Base-by-base conservation (phyloP, 2,888 invertebrate genomes). In the Ophonus ardosiacus region DNA sequence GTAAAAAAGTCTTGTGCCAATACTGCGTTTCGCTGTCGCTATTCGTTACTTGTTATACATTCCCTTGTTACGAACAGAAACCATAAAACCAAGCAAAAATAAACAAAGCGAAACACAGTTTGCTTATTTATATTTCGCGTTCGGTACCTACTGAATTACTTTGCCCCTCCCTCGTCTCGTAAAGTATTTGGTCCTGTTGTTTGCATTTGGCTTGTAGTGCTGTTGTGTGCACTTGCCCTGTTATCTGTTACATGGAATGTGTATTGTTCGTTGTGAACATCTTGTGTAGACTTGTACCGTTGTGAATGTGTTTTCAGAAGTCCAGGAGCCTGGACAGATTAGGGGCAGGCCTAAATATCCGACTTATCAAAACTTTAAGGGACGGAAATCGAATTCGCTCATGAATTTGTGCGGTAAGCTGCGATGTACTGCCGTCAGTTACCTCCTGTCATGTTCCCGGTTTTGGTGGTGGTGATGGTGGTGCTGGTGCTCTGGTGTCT, bases 341-440 rank as follows among this genome's bases (percentile, higher is more conserved):
- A 95, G 95, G 93, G 95, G 95, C 94, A 94, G 95, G 93, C 94
- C 95, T 94, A 96, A 95, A 94, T 96, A 95, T 94, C 93, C 95
- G 92, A 95, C 95, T 94, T 95, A 95, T 95, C 95, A 95, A 95
- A 96, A 96, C 96, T 96, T 96, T 95, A 96, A 96, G 94, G 92
- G 93, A 90, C 96, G 97, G 95, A 97, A 97, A 94, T 97, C 97
- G 93, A 97, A 96, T 95, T 97, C 97, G 92, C 95, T 97, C 94
- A 97, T 97, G 97, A 97, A 97, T 95, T 94, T 97, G 94, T 97
- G 97, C 95, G 97, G 97, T 97, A 97, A 97, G 97, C 94, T 92
- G 92, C 90, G 85, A 74, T 56, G 56, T 57, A 78, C 78, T 78
- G 78, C 57, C 78, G 78, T 78, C 78, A 78, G 78, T 78, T 80